phyloP scores from a whole-genome alignment of 1,140 invertebrate species.

The Metaphire vulgaris region DNA sequence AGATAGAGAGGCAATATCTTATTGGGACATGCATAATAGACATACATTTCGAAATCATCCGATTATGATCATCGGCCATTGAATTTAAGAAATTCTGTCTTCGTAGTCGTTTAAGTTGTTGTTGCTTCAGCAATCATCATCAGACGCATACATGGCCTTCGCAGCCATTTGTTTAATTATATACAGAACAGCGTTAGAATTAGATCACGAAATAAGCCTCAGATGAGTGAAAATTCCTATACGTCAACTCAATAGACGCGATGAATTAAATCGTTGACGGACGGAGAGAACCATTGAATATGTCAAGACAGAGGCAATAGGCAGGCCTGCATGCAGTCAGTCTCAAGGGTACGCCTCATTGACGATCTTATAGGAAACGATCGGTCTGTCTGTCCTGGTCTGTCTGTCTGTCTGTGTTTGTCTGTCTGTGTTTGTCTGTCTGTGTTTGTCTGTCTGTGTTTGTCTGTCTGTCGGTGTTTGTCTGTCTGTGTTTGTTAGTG shows the following conservation, averaged over 20 bases:
- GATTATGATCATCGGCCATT: not conserved
- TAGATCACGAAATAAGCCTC: no score
- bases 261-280: not conserved
- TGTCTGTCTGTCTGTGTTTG: not conserved
- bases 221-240: no score
- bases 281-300: no score
- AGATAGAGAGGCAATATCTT: not conserved
- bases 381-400: not conserved
- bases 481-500: not conserved
- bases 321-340: no score
- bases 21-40: not conserved
- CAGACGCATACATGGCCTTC: not conserved
- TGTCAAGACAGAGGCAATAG: no score
- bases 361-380: not conserved
- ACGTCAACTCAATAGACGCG: not conserved
- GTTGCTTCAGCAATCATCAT: not conserved
- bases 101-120: not conserved
- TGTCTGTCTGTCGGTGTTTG: not conserved
- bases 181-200: not conserved
- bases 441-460: not conserved
- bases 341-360: not conserved
- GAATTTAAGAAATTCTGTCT: not conserved
- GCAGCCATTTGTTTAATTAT: not conserved
- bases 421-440: not conserved
- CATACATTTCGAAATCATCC: no score